Evolutionary conservation across 2,888 invertebrate species (phyloP).

Genomic region (Smittia aterrima): DNA sequence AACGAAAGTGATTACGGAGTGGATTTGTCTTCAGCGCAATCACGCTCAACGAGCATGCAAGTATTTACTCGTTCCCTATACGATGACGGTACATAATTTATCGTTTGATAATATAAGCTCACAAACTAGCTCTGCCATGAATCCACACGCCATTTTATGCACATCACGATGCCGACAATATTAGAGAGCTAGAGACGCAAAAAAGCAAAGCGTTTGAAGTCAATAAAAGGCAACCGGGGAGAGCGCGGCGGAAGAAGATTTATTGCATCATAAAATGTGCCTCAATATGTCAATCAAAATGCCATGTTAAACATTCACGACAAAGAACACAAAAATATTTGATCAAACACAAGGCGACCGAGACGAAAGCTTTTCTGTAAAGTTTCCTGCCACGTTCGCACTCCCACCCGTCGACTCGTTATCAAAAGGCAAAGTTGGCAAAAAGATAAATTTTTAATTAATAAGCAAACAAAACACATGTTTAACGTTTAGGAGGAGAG

Average conservation of each 20-base stretch:
- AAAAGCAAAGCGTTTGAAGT: conserved; percentile 21
- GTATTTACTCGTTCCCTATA: background rate
- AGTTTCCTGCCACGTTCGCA: background rate
- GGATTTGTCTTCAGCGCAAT: conserved; percentile 1
- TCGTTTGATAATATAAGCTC: conserved; percentile 33
- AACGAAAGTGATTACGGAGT: background rate
- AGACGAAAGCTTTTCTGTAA: background rate
- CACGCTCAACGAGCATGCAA: background rate
- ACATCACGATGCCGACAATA: background rate
- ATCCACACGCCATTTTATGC: background rate
- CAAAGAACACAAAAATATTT: conserved; percentile 1
- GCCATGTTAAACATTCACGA: conserved; percentile 22
- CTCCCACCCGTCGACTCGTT: background rate
- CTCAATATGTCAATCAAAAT: conserved; percentile 41
- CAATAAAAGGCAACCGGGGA: conserved; percentile 27
- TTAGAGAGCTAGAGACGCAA: background rate
- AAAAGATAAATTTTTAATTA: conserved; percentile 39
- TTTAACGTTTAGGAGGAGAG: conserved; percentile 2
- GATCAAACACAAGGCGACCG: background rate
- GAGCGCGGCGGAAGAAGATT: conserved; percentile 1
- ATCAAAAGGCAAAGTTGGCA: conserved; percentile 1
- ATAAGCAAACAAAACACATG: conserved; percentile 28
- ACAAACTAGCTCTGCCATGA: background rate
- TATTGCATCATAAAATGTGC: conserved; percentile 39
- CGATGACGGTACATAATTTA: conserved; percentile 33